Conservation (phyloP, 2,113 vertebrate genomes). For the Bufo bufo region DNA sequence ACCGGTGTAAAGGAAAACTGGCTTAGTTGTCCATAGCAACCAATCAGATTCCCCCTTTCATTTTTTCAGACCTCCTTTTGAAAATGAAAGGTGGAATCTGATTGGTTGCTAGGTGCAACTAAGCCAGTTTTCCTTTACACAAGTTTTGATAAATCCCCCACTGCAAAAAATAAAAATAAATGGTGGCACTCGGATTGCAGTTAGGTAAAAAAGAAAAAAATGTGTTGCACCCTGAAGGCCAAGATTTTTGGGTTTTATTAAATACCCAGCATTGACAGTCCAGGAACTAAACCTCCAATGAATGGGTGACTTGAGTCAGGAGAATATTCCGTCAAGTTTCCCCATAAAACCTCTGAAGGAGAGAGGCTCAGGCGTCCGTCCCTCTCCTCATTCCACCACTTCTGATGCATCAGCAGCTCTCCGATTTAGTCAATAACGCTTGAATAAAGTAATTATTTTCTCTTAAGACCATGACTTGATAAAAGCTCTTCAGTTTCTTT, state of each 20-base stretch:
- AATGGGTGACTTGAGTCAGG: background rate
- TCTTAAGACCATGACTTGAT: slow-evolving; percentile 59
- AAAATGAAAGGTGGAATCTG: no score
- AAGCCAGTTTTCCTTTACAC: no score
- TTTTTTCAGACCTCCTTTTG: no score
- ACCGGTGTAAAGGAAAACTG: no score
- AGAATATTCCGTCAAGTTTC: slow-evolving; percentile 10
- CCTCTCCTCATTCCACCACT: slow-evolving; percentile 46
- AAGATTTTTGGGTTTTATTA: background rate
- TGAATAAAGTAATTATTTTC: slow-evolving; percentile 60
- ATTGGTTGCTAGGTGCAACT: no score
- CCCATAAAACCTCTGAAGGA: background rate
- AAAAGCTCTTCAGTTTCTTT: slow-evolving; percentile 59
- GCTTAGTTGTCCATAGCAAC: no score
- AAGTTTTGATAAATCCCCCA: no score
- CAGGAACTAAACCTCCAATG: background rate
- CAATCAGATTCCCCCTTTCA: no score
- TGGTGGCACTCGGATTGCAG: no score
- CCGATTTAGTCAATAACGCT: slow-evolving; percentile 58
- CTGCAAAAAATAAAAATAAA: no score
- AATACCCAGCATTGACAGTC: background rate
- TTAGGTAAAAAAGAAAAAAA: background rate
- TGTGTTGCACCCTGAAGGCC: no score
- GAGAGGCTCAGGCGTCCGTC: background rate
- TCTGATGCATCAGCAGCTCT: slow-evolving; percentile 59